Percentiles rank a stretch among this genome's conserved stretches.
phyloP scores from a whole-genome alignment of 1,140 invertebrate genomes.

The Sogatella furcifera region DNA sequence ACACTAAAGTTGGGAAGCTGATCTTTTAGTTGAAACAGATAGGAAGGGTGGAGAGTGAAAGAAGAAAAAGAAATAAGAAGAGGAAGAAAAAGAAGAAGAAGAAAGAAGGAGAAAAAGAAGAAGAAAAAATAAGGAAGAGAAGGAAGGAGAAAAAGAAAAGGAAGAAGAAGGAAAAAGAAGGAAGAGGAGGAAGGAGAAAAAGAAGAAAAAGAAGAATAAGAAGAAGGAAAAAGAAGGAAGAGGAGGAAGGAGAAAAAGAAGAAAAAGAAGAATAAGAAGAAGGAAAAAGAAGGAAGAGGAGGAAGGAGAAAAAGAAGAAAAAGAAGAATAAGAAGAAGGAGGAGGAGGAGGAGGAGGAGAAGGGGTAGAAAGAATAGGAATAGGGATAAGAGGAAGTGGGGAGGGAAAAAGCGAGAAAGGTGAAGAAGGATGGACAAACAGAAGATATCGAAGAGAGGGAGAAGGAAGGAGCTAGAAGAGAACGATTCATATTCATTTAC shows the following conservation, averaged over 20 bases:
- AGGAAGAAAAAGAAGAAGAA: neutral
- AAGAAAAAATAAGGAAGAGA: neutral
- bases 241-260: too few species aligned
- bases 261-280: too few species aligned
- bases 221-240: too few species aligned
- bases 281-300: neutral
- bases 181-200: too few species aligned
- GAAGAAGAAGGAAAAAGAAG: too few species aligned
- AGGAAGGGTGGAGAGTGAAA: too few species aligned
- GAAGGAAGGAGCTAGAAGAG: neutral
- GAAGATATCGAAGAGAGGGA: neutral
- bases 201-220: too few species aligned
- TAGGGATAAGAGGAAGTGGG: neutral
- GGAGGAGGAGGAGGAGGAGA: neutral
- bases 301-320: neutral
- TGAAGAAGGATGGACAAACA: neutral
- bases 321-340: neutral
- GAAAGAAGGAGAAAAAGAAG: neutral
- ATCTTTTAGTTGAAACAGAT: too few species aligned
- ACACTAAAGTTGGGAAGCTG: too few species aligned
- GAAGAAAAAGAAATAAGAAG: too few species aligned
- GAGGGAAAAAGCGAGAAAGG: neutral
- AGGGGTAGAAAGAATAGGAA: neutral
- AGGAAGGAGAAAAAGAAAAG: too few species aligned
- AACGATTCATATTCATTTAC: too few species aligned